Evolutionary conservation across 1,140 invertebrate species (phyloP).

Genomic region (Macrotrachela quadricornifera): DNA sequence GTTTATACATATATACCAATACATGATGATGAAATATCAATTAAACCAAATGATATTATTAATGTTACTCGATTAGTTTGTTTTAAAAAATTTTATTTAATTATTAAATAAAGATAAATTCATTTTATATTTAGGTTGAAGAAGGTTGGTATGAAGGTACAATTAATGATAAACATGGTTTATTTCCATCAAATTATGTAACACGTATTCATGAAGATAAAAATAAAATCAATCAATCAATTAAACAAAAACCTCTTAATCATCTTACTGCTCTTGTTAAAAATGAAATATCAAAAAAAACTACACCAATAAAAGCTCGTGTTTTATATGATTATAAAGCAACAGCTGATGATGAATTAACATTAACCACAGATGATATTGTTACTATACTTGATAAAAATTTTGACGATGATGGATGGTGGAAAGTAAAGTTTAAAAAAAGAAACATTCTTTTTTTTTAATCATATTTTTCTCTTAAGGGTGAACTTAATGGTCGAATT

Average conservation of each 20-base stretch:
- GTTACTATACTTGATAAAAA: constrained; percentile 59
- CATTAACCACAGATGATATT: constrained; percentile 57
- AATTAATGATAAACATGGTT: constrained; percentile 18
- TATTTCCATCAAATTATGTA: constrained; percentile 29
- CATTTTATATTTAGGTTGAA: constrained; percentile 12
- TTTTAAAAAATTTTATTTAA: too few species aligned
- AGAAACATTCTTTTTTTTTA: too few species aligned
- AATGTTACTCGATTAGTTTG: constrained; percentile 13
- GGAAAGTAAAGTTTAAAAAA: constrained; percentile 58
- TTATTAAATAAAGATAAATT: too few species aligned
- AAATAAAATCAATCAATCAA: neutral
- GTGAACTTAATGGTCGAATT: constrained; percentile 42
- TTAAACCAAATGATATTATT: constrained; percentile 23
- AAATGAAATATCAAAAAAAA: neutral
- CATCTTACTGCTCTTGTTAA: constrained; percentile 6
- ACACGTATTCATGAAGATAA: constrained; percentile 9
- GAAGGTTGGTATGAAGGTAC: constrained; percentile 27
- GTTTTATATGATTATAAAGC: constrained; percentile 75
- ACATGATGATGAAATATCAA: constrained; percentile 27
- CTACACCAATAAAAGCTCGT: constrained; percentile 35
- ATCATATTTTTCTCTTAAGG: too few species aligned
- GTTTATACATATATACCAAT: constrained; percentile 25
- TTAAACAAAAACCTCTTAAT: neutral
- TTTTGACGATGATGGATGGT: constrained; percentile 80
- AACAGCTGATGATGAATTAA: constrained; percentile 69